phyloP scores from a whole-genome alignment of 1,140 invertebrate species.

The Pseudoatta argentina region DNA sequence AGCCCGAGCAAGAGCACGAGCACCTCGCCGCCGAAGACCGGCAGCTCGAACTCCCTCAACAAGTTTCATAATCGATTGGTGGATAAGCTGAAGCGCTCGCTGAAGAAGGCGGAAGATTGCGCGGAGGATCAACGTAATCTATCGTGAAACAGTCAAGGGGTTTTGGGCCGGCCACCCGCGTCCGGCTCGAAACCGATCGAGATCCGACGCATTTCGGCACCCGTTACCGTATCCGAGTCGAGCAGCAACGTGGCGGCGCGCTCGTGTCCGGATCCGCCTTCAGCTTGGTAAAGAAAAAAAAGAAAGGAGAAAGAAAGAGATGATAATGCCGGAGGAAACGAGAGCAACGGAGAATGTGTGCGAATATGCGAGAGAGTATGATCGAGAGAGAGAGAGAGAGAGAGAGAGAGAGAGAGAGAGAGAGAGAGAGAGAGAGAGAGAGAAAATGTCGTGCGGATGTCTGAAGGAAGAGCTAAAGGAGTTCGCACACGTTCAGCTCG shows the following conservation, averaged over 20 bases:
- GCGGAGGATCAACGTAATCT: constrained; percentile 86
- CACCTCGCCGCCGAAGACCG: constrained; percentile 88
- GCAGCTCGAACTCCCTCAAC: constrained; percentile 89
- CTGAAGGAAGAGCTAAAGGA: background rate
- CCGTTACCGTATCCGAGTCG: constrained; percentile 73
- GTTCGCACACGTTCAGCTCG: constrained; percentile 39
- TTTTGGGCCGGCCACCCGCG: constrained; percentile 83
- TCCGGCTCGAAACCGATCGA: constrained; percentile 84
- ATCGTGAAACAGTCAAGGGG: constrained; percentile 84
- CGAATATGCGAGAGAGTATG: background rate
- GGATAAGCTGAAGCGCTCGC: constrained; percentile 93
- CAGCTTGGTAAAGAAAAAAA: constrained; percentile 72
- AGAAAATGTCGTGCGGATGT: too few species aligned
- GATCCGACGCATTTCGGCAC: constrained; percentile 84
- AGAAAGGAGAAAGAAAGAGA: constrained; percentile 2
- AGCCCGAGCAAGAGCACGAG: constrained; percentile 88
- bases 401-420: background rate
- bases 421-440: background rate
- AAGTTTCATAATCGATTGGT: constrained; percentile 95
- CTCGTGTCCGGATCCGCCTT: constrained; percentile 80
- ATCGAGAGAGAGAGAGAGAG: background rate
- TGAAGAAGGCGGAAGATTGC: constrained; percentile 89
- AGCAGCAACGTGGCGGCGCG: constrained; percentile 74
- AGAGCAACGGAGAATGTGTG: background rate
- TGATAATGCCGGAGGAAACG: constrained; percentile 5